Evolutionary conservation across 2,113 vertebrate species (phyloP).

Genomic region (Trachemys scripta): DNA sequence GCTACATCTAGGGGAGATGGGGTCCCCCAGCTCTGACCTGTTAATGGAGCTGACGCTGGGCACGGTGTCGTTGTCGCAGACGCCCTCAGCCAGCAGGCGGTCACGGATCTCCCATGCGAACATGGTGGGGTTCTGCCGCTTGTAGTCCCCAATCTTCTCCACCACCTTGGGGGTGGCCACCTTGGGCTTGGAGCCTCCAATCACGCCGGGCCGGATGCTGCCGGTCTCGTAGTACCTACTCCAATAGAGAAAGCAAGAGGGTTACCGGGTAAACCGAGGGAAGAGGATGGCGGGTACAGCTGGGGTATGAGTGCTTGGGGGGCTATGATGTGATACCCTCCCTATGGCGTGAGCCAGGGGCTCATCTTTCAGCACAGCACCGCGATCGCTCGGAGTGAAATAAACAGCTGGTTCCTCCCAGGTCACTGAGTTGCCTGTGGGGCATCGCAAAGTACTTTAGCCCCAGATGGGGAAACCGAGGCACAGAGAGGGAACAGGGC

Average conservation of each 20-base stretch:
- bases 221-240: slow-evolving; percentile 98
- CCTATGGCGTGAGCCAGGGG: background rate
- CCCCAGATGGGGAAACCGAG: background rate
- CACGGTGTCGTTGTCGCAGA: slow-evolving; percentile 98
- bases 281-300: slow-evolving; percentile 18
- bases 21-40: slow-evolving; percentile 84
- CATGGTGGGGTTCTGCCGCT: slow-evolving; percentile 98
- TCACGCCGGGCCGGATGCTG: slow-evolving; percentile 98
- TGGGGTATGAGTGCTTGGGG: background rate
- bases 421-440: background rate
- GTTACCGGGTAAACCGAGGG: slow-evolving; percentile 66
- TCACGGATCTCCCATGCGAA: slow-evolving; percentile 99
- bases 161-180: slow-evolving; percentile 98
- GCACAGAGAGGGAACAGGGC: background rate
- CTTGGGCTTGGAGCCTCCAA: slow-evolving; percentile 97
- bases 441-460: background rate
- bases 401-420: background rate
- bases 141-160: slow-evolving; percentile 99
- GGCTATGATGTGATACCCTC: background rate
- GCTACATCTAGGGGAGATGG: background rate
- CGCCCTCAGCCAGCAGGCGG: slow-evolving; percentile 94
- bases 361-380: background rate
- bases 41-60: slow-evolving; percentile 99
- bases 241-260: slow-evolving; percentile 73
- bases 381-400: background rate